Base-by-base conservation (phyloP, 2,797 vertebrate genomes). In the Parambassis ranga region DNA sequence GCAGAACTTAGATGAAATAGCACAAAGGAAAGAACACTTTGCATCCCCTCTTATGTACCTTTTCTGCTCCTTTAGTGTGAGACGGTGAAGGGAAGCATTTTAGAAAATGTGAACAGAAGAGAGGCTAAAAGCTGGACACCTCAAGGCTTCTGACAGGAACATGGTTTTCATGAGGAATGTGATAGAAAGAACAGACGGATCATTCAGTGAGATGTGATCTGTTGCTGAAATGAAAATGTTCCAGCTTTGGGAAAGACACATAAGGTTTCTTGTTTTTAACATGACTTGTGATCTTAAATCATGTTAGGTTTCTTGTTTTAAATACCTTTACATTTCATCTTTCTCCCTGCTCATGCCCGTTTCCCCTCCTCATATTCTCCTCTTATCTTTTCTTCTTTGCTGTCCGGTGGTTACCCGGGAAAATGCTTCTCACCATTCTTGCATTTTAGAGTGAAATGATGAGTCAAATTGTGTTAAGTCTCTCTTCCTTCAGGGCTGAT, bases 21-120 rank as follows among this genome's bases (percentile, higher is more conserved):
- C 51, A 81, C 64, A 82, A 84, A 82, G 61, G 59, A 65, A 65
- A 55, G 75, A 77, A 78, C 66, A 70, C 71, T 55, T 63, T 52
- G 23, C 36, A 15, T 16, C 27, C 47, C 55, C 28, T 51, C 53
- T 41, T 20, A 38, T 27, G 14, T 5, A 36, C 16, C 18, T 32
- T n/a, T 8, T 6, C 47, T 32, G 24, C 37, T 26, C 38, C 48
- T 65, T 57, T 11, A 43, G 48, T 70, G 31, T 27, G 39, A 76
- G 47, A 60, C 16, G 9, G 33, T 66, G 58, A 73, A 74, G 64
- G 37, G 59, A 53, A 59, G 64, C 58, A 65, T 74, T 52, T 74
- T 60, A 13, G 8, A 36, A 52, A 65, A 43, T 43, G 43, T 71
- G 65, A 77, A 75, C 55, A 56, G 56, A 71, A 11, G 31, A 57